These are phyloP conservation scores for Ectemnius lituratus DNA, from an alignment of 2,888 invertebrate species.

Conservation along the genomic window DNA sequence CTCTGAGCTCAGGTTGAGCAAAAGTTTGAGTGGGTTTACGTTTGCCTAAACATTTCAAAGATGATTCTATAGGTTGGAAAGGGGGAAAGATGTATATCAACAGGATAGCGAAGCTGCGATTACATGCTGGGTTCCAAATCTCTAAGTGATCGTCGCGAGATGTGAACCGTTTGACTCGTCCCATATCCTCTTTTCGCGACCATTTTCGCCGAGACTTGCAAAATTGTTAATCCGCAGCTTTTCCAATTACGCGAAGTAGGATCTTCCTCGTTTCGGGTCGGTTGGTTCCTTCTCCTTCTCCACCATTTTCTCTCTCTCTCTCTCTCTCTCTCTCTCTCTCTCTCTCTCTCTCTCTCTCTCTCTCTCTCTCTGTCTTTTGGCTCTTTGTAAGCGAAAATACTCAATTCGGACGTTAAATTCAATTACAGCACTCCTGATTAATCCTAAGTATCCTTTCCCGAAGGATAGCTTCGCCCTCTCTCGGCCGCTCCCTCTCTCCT, in stretches of 20 bases:
- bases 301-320: constrained; percentile 31
- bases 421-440: constrained; percentile 75
- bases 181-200: constrained; percentile 63
- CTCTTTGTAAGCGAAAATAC: constrained; percentile 77
- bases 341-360: constrained; percentile 46
- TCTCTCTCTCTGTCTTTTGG: constrained; percentile 53
- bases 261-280: constrained; percentile 48
- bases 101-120: too few species aligned
- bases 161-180: too few species aligned
- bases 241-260: constrained; percentile 71
- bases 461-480: constrained; percentile 46
- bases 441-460: constrained; percentile 71
- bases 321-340: constrained; percentile 40
- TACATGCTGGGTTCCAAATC: too few species aligned
- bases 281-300: constrained; percentile 20
- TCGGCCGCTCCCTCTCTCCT: constrained; percentile 12
- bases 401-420: constrained; percentile 76
- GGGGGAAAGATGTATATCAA: too few species aligned
- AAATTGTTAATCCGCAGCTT: constrained; percentile 77
- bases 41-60: too few species aligned
- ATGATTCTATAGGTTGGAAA: too few species aligned
- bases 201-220: constrained; percentile 75
- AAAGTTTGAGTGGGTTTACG: too few species aligned
- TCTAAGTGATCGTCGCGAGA: too few species aligned
- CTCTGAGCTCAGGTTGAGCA: too few species aligned